Conservation (phyloP, 2,113 vertebrate species). For the Lanius collurio region DNA sequence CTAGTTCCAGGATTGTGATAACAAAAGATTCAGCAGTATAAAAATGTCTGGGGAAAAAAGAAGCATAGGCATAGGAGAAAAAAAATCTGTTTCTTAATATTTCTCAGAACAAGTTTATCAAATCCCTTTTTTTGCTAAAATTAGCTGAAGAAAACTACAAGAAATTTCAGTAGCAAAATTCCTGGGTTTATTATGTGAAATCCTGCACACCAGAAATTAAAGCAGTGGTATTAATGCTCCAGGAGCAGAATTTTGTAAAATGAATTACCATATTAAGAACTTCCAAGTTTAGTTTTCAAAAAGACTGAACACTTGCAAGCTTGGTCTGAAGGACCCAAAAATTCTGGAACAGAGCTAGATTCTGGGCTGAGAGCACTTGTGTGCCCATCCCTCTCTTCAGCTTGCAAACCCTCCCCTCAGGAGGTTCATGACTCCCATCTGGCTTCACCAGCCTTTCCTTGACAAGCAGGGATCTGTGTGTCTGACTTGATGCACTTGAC, state of each 20-base stretch:
- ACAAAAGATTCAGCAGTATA: background rate
- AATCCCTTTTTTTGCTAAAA: background rate
- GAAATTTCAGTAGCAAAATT: background rate
- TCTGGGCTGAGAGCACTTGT: background rate
- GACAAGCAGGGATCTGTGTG: background rate
- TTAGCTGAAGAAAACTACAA: background rate
- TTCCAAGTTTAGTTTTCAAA: background rate
- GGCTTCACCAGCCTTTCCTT: background rate
- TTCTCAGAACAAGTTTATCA: background rate
- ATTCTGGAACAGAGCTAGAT: background rate
- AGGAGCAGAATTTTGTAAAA: background rate
- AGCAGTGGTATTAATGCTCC: background rate
- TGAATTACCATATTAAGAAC: background rate
- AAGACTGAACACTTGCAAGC: background rate
- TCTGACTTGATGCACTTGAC: background rate
- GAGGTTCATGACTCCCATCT: background rate
- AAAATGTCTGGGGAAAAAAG: background rate
- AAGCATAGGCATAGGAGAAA: rapidly evolving
- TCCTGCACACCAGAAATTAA: background rate
- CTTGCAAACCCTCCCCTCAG: background rate
- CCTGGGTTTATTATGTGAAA: background rate
- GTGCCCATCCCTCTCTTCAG: background rate
- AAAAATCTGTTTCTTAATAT: background rate
- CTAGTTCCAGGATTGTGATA: background rate
- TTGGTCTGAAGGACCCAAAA: background rate